Conservation (phyloP, 2,888 invertebrate species). For the Synergus umbraculus region DNA sequence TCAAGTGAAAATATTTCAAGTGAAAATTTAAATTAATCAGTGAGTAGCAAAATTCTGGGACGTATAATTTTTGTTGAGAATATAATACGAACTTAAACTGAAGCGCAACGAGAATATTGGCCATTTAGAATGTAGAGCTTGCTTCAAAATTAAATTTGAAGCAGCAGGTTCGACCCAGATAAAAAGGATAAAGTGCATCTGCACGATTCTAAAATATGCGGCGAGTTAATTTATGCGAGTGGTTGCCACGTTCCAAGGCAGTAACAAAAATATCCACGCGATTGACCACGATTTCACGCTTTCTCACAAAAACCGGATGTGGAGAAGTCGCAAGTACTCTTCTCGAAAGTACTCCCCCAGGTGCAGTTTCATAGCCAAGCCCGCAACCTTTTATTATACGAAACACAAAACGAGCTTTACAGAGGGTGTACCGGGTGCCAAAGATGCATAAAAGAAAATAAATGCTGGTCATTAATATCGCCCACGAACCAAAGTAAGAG, state of each 20-base stretch:
- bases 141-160: slow-evolving; percentile 1
- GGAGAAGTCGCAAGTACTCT: slow-evolving; percentile 21
- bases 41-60: neutral
- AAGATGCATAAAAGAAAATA: slow-evolving; percentile 35
- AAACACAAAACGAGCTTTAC: slow-evolving; percentile 1
- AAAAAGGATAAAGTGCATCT: neutral
- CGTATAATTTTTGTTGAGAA: neutral
- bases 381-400: slow-evolving; percentile 18
- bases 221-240: neutral
- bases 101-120: slow-evolving; percentile 6
- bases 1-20: neutral
- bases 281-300: neutral
- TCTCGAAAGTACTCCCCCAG: neutral
- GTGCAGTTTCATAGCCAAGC: neutral
- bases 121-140: neutral
- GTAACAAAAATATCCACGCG: neutral
- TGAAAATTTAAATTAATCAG: neutral
- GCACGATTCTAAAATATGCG: too few species aligned
- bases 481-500: slow-evolving; percentile 1
- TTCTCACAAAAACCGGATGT: neutral
- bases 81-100: neutral
- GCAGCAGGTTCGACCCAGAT: slow-evolving; percentile 9
- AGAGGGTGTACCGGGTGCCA: neutral
- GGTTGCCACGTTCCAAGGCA: neutral
- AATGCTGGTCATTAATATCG: slow-evolving; percentile 28